Conservation (phyloP, 1,140 invertebrate species). For the Tetramorium simillimum region DNA sequence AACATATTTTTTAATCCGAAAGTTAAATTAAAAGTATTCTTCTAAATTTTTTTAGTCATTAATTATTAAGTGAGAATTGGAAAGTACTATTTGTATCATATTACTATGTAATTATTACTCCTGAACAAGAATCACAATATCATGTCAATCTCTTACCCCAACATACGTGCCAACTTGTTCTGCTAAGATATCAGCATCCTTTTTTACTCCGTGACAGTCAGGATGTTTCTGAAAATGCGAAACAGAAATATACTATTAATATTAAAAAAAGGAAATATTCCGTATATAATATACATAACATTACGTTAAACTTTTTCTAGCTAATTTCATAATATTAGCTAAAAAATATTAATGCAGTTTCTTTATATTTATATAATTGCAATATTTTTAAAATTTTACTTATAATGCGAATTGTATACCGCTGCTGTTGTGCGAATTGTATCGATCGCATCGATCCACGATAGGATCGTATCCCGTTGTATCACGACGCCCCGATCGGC, state of each 20-base stretch:
- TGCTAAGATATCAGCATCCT: constrained; percentile 42
- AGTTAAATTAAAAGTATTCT: neutral
- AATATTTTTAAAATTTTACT: neutral
- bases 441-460: constrained; percentile 61
- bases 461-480: constrained; percentile 45
- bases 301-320: neutral
- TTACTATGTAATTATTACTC: neutral
- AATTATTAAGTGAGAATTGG: neutral
- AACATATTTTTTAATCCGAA: neutral
- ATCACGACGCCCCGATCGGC: constrained; percentile 31
- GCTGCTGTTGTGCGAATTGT: constrained; percentile 51
- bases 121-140: neutral
- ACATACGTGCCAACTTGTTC: constrained; percentile 16
- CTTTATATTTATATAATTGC: constrained; percentile 15
- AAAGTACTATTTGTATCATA: neutral
- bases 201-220: constrained; percentile 11
- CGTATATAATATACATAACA: neutral
- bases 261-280: constrained; percentile 18
- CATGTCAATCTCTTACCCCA: constrained; percentile 43
- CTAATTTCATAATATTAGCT: neutral
- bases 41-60: neutral
- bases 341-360: constrained; percentile 4
- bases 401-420: constrained; percentile 47
- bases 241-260: constrained; percentile 10
- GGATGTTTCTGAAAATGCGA: constrained; percentile 58